These are phyloP conservation scores for Forbesichthys agassizii DNA, from an alignment of 2,113 vertebrate species.

Conservation along the genomic window DNA sequence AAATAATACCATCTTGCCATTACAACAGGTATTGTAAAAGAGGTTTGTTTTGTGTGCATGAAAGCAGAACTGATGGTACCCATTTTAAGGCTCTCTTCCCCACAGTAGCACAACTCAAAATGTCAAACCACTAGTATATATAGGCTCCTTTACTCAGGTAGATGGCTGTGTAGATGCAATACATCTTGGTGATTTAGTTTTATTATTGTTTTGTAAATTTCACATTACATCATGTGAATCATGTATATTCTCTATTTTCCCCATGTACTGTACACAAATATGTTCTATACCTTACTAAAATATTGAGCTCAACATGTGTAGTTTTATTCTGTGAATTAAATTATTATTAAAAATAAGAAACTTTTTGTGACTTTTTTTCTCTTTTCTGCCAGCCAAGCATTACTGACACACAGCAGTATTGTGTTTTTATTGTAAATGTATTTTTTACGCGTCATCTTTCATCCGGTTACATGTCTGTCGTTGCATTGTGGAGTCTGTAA, in stretches of 20 bases:
- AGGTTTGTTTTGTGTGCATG: conserved; percentile 8
- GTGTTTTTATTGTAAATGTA: background rate
- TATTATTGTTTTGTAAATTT: background rate
- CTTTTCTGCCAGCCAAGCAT: background rate
- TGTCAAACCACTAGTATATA: conserved; percentile 51
- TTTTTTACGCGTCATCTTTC: too few relatives aligned
- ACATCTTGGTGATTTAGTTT: conserved; percentile 10
- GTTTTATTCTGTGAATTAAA: conserved; percentile 63
- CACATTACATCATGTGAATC: too few relatives aligned
- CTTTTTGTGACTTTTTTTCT: conserved; percentile 17
- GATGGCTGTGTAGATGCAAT: conserved; percentile 22
- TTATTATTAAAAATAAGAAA: conserved; percentile 29
- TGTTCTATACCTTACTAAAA: conserved; percentile 49
- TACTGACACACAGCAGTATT: background rate
- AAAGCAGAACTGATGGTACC: conserved; percentile 25
- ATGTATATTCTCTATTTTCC: background rate
- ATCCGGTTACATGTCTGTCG: conserved; percentile 41
- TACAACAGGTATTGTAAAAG: conserved; percentile 9
- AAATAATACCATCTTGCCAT: background rate
- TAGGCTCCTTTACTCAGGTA: conserved; percentile 59
- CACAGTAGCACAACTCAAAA: conserved; percentile 34
- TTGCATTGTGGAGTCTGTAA: conserved; percentile 44
- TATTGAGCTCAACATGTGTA: conserved; percentile 39
- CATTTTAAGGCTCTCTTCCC: conserved; percentile 20
- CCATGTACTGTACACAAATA: conserved; percentile 37